Evolutionary conservation across 2,113 vertebrate genomes (phyloP), one percentile per base, ranked within the genome.

Genomic region (Dipodomys spectabilis): DNA sequence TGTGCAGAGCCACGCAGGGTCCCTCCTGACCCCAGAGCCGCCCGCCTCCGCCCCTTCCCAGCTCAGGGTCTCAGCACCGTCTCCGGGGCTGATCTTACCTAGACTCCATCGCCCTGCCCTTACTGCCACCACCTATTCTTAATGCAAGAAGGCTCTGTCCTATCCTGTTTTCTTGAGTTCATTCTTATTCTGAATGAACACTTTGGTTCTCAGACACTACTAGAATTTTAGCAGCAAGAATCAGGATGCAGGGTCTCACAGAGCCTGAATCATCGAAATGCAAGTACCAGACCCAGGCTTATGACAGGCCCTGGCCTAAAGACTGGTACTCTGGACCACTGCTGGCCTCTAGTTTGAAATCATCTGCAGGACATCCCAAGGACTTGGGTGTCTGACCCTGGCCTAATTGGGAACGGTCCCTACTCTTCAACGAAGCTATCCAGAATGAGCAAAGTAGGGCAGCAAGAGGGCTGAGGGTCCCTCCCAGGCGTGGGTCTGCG

Each of bases 391-490:
- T 65, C 64, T 23, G 23, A 3, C 9, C 23, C 62, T 11, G 28
- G 25, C 86, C 67, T 0, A 0, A 82, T 32, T 62, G 5, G 39
- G 39, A 39, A 39, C 39, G 39, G 39, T 39, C 39, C 39, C 39
- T 39, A 39, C 39, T 39, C 27, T 75, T 86, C 30, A 53, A 80
- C 18, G 53, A 78, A 62, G 78, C 53, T 27, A 2, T 18, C 64
- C 28, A 86, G 69, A 93, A 65, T 27, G 62, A 67, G 4, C 12
- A 13, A 49, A n/a, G 72, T 39, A 35, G 45, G 73, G 32, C 28
- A 18, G 9, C 10, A 4, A 39, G 2, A 10, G 4, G 25, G 74
- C 13, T 4, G 0, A 2, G 64, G 6, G 0, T 2, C 78, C 68
- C 22, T 13, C 68, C 82, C 69, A 11, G 27, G n/a, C 68, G 32